Evolutionary conservation across 2,113 vertebrate species (phyloP), one percentile per base, ranked within the genome.

Genomic region (Chinchilla lanigera): DNA sequence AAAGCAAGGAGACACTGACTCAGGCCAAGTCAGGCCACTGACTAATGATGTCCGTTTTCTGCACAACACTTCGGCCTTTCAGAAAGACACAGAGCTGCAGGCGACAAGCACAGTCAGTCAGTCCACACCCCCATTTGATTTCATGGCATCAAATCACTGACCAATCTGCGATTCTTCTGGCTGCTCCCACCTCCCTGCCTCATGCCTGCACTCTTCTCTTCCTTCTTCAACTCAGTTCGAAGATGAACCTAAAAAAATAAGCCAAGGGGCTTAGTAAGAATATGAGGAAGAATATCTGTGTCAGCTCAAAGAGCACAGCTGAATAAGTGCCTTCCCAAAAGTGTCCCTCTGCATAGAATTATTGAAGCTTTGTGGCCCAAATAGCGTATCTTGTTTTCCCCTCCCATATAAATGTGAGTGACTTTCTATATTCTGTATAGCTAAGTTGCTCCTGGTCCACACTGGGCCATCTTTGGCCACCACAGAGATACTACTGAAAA

Each of bases 1-100:
- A 47, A 82, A 67, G 73, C 52, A 63, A 58, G 86, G 56, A 54
- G 41, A 58, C 35, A 1, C 38, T 94, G 96, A 97, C 65, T 95
- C 86, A 94, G 69, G 81, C 9, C 56, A 47, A 30, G 52, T 26
- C 88, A 82, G 82, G 60, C 52, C 89, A 33, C 86, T 94, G 93
- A 96, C 89, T 60, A 89, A 95, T 56, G 73, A 26, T 2, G 12
- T 73, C 93, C 38, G n/a, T 14, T 63, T 73, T 82, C 50, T 83
- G 75, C 87, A 30, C 61, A 69, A 60, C 28, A 58, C 56, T 58
- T 60, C 58, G n/a, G 85, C 78, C 86, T 94, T 91, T 83, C 89
- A 63, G 89, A 88, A 56, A 82, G 81, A 71, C 60, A 30, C 20
- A 11, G 50, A 92, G 63, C 35, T 19, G 11, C 24, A 3, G 28